Base-by-base conservation (phyloP, 2,113 vertebrate species). In the Passer domesticus region DNA sequence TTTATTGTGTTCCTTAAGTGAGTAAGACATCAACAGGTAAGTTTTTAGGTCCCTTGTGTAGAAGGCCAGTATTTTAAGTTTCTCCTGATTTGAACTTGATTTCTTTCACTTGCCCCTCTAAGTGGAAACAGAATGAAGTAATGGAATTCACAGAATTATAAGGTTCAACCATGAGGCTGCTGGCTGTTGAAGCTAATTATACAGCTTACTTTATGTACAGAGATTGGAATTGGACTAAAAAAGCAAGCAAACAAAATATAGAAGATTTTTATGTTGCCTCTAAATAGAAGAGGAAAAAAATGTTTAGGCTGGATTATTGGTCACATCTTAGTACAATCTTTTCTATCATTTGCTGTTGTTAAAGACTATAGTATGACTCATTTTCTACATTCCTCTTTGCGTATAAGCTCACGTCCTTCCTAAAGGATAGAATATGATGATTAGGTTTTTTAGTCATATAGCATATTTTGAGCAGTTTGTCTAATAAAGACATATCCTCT, bases 401-500 rank as follows among this genome's bases (percentile, higher is more conserved):
- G 5, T 59, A 33, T 30, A 68, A 82, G 6, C 19, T 78, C 79
- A 64, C 0, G 5, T 64, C 33, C 49, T 87, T 67, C 41, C 10
- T 68, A 50, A 92, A 75, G 10, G 33, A 56, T 70, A 67, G 55
- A 86, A 67, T 76, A 74, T 24, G 23, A 21, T 63, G 9, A 35
- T 74, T 60, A 31, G 8, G 2, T 72, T 72, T 92, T 81, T 66
- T 64, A 55, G 66, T 87, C 86, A 81, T 33, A 72, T 8, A 52
- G 31, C 35, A 19, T 78, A 60, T 79, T 93, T 93, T 4, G 11
- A 89, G 35, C 13, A 87, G 15, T 60, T 21, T 41, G 22, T 87
- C 30, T 84, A 89, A 97, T 94, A 94, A 90, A 95, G 80, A 89
- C 80, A 78, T 63, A 55, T 20, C 52, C 6, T 67, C 27, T 90